phyloP scores from a whole-genome alignment of 92 coral and sea anemone species.

The Palythoa caribaeorum region DNA sequence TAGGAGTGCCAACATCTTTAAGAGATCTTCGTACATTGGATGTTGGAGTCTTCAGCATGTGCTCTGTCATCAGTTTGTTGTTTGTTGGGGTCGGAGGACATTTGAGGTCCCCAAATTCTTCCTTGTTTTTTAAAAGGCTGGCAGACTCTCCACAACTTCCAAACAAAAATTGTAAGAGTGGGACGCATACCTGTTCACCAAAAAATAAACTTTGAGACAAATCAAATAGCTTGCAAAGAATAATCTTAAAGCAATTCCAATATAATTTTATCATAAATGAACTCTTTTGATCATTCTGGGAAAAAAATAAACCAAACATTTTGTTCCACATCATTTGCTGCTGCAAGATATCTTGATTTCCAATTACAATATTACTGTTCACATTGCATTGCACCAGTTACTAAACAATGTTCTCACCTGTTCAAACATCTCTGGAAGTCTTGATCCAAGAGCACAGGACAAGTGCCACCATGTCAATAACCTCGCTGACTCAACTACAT shows the following conservation, averaged over 20 bases:
- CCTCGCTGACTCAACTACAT: constrained; percentile 87
- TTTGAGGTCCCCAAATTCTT: constrained; percentile 78
- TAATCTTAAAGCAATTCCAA: too few species aligned
- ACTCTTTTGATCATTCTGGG: too few species aligned
- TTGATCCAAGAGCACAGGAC: constrained; percentile 77
- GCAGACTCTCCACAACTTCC: constrained; percentile 76
- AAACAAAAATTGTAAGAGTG: constrained; percentile 89
- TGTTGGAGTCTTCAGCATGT: constrained; percentile 76
- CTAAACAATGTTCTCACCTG: constrained; percentile 55
- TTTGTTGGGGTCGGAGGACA: constrained; percentile 92
- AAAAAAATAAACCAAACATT: too few species aligned
- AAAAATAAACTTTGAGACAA: not conserved
- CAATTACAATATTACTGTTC: not conserved
- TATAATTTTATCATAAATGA: too few species aligned
- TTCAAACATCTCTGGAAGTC: constrained; percentile 76
- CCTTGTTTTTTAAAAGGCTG: constrained; percentile 78
- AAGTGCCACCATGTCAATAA: constrained; percentile 97
- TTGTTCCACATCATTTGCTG: too few species aligned
- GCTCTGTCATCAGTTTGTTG: constrained; percentile 70
- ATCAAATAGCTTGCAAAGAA: too few species aligned
- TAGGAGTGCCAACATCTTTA: constrained; percentile 84
- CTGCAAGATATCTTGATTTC: too few species aligned
- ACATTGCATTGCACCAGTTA: not conserved
- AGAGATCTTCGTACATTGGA: constrained; percentile 85
- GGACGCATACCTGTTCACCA: constrained; percentile 78